Base-by-base conservation (phyloP, 2,113 vertebrate species). In the Mormyrus lacerda region DNA sequence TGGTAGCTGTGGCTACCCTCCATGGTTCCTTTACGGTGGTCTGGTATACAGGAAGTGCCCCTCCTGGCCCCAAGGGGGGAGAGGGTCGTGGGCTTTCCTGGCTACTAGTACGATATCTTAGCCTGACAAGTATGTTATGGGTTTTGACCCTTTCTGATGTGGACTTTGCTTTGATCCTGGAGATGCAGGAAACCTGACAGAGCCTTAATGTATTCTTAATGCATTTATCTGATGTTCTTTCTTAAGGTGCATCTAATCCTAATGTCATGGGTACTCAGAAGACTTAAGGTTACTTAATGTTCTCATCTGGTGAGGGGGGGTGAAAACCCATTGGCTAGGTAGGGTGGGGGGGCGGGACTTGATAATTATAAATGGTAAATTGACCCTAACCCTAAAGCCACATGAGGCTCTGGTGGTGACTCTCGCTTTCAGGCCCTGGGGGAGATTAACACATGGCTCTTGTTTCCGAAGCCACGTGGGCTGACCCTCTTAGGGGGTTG, bases 371-470 rank as follows among this genome's bases (percentile, higher is more conserved):
- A 82, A 39, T 44, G 31, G 39, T 42, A 44, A 82, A 4, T 27
- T n/a, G 4, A 31, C 8, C 44, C n/a, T 27, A 85, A 85, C 84
- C 47, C 47, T 35, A 2, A 15, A 35, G 4, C 47, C 48, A 19
- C 47, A 85, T 51, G 84, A 35, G 13, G 84, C 13, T 47, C 69
- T 24, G 4, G 21, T 61, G 27, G 50, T 84, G 31, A 55, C 19
- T 19, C 73, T n/a, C 17, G 27, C 31, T 55, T 89, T 89, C 31
- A 58, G 55, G 27, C 79, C 79, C n/a, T 6, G 39, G 21, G 35
- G 50, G 48, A 45, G 53, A 61, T 85, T 61, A 48, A 85, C 82
- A 85, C 79, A 89, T 47, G 88, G 73, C 47, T 83, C 79, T 55
- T 55, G 82, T 89, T 42, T 83, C 35, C 9, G 0, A 39, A 76